Evolutionary conservation across 2,888 invertebrate genomes (phyloP).

Genomic region (Phytoseiulus persimilis): DNA sequence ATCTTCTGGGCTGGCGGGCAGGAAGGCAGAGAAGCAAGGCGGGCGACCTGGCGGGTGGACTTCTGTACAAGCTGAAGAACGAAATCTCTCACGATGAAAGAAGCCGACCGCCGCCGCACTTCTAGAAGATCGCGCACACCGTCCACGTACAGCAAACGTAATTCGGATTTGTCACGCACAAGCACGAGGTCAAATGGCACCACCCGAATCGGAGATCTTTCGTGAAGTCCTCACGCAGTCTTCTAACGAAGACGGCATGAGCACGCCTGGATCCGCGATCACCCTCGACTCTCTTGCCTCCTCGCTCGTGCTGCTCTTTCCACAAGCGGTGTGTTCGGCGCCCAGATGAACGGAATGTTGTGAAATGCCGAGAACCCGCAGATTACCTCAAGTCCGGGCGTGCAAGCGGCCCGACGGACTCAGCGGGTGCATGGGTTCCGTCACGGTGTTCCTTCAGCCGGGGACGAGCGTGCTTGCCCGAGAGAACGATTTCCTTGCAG

Average conservation of each 20-base stretch:
- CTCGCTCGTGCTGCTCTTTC: neutral
- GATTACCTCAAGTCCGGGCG: neutral
- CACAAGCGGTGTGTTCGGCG: neutral
- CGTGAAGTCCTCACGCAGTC: neutral
- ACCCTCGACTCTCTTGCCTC: neutral
- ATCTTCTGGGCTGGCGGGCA: neutral
- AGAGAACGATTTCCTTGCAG: no score
- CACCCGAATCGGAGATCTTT: neutral
- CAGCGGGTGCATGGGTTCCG: neutral
- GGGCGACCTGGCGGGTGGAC: neutral
- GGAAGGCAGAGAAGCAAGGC: neutral
- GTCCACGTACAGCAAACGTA: neutral
- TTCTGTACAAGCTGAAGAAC: conserved; percentile 41
- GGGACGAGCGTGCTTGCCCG: no score
- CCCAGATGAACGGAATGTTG: neutral
- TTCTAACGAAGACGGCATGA: neutral
- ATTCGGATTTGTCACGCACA: neutral
- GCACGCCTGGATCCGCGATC: neutral
- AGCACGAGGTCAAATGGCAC: neutral
- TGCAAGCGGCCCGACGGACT: neutral
- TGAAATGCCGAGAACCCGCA: neutral
- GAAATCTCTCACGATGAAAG: conserved; percentile 39
- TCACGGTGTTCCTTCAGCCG: no score
- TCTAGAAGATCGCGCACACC: neutral
- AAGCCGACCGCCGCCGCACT: neutral